Conservation (phyloP, 2,797 vertebrate genomes). For the Peromyscus nudipes region DNA sequence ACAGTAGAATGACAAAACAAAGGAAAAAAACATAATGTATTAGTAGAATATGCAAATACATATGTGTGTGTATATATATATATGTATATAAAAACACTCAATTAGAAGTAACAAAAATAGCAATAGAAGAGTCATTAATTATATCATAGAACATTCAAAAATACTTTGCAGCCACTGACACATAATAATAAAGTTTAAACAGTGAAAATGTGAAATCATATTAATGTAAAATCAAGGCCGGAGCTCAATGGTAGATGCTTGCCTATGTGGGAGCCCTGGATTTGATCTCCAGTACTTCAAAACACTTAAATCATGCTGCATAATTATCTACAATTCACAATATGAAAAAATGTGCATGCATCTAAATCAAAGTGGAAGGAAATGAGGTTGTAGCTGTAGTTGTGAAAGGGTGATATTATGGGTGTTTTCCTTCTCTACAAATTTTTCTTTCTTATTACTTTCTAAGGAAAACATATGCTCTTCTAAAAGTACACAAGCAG, state of each 20-base stretch:
- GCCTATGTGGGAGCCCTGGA: background rate
- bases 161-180: conserved; percentile 39
- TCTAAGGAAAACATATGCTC: background rate
- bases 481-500: conserved; percentile 28
- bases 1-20: background rate
- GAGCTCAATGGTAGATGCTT: background rate
- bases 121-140: background rate
- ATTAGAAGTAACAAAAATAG: background rate
- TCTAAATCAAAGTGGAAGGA: background rate
- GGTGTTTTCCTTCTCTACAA: background rate
- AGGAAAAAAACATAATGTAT: background rate
- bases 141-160: background rate
- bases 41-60: background rate
- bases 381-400: conserved; percentile 24
- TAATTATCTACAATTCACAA: background rate
- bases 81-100: background rate
- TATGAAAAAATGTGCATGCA: background rate
- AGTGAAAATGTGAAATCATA: background rate
- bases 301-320: conserved; percentile 24
- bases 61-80: background rate
- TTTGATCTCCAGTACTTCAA: background rate
- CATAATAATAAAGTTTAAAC: background rate
- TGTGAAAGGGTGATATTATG: background rate
- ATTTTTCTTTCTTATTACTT: conserved; percentile 11
- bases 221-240: background rate